Conservation (phyloP, 1,140 invertebrate genomes). For the Hermetia illucens region DNA sequence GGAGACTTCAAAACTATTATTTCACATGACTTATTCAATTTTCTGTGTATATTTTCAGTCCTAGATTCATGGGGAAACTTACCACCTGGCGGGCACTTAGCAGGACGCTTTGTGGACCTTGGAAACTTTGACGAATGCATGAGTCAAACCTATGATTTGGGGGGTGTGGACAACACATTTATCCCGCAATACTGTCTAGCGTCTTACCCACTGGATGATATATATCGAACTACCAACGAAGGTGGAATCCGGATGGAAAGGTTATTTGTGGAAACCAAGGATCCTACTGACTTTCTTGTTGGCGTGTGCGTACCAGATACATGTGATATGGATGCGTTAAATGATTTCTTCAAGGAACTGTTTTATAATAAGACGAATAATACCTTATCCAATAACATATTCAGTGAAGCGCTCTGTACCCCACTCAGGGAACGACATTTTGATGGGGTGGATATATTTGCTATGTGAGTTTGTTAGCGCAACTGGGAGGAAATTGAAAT, state of each 20-base stretch:
- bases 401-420: background rate
- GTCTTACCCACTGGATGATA: background rate
- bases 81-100: background rate
- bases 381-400: background rate
- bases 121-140: conserved; percentile 2
- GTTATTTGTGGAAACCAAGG: background rate
- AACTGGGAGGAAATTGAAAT: background rate
- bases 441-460: background rate
- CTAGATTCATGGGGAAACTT: conserved; percentile 4
- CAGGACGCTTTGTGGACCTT: background rate
- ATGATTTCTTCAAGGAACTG: background rate
- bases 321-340: background rate
- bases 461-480: background rate
- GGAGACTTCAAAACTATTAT: background rate
- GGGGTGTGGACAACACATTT: background rate
- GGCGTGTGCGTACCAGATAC: background rate
- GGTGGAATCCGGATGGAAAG: background rate
- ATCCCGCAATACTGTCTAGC: background rate
- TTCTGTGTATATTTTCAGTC: too few relatives aligned
- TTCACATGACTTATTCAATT: too few relatives aligned
- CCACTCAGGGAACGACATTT: background rate
- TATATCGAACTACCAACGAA: background rate
- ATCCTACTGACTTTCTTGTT: background rate
- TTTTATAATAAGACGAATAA: background rate
- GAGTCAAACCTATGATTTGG: background rate